Evolutionary conservation across 2,888 invertebrate species (phyloP), one percentile per base, ranked within the genome.

Genomic region (Conchocele bisecta): DNA sequence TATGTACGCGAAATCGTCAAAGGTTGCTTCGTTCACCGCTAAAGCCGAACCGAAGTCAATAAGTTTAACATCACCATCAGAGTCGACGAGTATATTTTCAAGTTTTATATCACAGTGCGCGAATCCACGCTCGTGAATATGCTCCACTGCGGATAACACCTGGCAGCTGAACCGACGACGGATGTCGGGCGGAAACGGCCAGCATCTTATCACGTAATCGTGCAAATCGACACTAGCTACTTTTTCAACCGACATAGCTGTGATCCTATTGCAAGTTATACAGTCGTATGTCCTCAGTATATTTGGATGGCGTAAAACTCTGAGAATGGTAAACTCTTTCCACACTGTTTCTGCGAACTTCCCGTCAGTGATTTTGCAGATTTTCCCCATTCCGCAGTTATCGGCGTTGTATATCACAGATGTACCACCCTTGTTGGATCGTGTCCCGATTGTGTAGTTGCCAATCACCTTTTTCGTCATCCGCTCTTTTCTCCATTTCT

Each of bases 21-120:
- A 67, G 6, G 77, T 77, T 3, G 77, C 77, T 37, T 73, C 70
- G 0, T 53, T 31, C 5, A 77, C 70, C 17, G 54, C 60, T 13
- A 77, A 42, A 5, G 77, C 73, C 5, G 77, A 77, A 13, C 77
- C 70, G 50, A 77, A 77, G 29, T 77, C 77, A 24, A 77, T 77
- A 3, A 77, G 31, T 56, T 73, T 77, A 6, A 73, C 41, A 22
- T 67, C 57, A 5, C 57, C 73, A 2, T 58, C 37, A 11, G 31
- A 17, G 41, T 51, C 54, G 22, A 77, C 53, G 4, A 77, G 53
- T 24, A 77, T 70, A 20, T 77, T 77, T 65, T 77, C 77, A 20
- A 77, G 64, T 73, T 77, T 77, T 6, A 77, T 54, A 53, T 77
- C 77, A 61, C 77, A 77, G 37, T 77, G 77, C n/a, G 73, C 77